Conservation (phyloP, 2,888 invertebrate genomes). For the Tanypteryx hageni region DNA sequence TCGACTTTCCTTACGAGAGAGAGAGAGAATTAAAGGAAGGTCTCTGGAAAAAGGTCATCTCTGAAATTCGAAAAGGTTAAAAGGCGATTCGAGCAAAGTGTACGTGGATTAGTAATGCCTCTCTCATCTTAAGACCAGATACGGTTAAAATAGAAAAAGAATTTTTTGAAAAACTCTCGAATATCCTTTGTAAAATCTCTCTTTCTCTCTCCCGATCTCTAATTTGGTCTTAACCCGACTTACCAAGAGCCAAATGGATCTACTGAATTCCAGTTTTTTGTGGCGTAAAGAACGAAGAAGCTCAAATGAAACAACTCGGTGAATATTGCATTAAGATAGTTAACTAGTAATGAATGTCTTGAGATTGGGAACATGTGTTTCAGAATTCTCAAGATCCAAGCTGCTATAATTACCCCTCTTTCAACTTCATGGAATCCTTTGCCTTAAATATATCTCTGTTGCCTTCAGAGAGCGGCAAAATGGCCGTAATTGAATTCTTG, state of each 20-base stretch:
- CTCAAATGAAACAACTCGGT: no score
- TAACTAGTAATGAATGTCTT: no score
- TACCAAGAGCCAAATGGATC: background rate
- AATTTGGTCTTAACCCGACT: background rate
- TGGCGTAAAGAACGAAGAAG: no score
- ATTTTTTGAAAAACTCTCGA: background rate
- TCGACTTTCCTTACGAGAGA: background rate
- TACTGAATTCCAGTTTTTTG: background rate
- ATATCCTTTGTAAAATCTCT: background rate
- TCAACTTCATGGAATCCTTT: no score
- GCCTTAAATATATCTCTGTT: no score
- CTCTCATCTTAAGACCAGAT: background rate
- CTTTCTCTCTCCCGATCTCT: background rate
- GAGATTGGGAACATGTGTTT: no score
- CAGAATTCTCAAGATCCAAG: no score
- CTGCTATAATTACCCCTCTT: no score
- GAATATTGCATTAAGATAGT: no score
- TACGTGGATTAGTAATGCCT: background rate
- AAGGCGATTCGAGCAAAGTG: background rate
- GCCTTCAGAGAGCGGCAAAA: no score
- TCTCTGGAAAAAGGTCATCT: background rate
- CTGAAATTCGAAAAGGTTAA: conserved; percentile 23
- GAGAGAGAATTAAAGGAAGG: conserved; percentile 8
- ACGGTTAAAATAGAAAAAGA: background rate
- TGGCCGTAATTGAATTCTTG: no score